Base-by-base conservation (phyloP, 2,797 vertebrate species). In the Pempheris klunzingeri region DNA sequence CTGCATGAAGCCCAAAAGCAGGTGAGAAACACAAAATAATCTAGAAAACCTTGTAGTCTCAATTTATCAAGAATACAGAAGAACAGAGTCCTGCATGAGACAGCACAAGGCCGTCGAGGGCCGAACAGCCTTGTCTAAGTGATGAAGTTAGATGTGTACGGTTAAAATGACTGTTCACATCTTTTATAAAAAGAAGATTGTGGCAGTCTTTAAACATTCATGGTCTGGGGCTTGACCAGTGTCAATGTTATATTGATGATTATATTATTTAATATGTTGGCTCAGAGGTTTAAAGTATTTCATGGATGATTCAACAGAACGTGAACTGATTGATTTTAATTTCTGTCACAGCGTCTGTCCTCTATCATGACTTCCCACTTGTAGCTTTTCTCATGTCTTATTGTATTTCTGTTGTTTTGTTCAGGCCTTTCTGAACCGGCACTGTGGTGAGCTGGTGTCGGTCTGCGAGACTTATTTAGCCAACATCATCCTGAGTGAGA, bases 371-470 rank as follows among this genome's bases (percentile, higher is more conserved):
- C 55, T 43, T 46, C 12, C 5, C 5, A 24, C 4, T n/a, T 46
- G 7, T 38, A 3, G 7, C 49, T 39, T 58, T 6, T 46, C 3
- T 69, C n/a, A 3, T 54, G 3, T 34, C 18, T 32, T 4, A 41
- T 34, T 15, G 2, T 2, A 54, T 47, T 4, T 32, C 0, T 50
- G 66, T 30, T 32, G 3, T 59, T 43, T 66, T 79, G 20, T 72
- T 17, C 78, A 99, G 98, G 93, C 90, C 34, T 94, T 96, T 54
- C 89, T 98, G 76, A 91, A 95, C 80, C 90, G 92, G 53, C 92
- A 95, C 70, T 98, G 94, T 70, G 96, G 96, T 22, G 96, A 96
- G 28, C 80, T 99, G 70, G 91, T 99, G 11, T 92, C 94, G 0
- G 57, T 93, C n/a, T 97, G 96, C 7, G 96, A 97, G 80, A 78